Conservation (phyloP, 2,888 invertebrate genomes). For the Netelia virgata region DNA sequence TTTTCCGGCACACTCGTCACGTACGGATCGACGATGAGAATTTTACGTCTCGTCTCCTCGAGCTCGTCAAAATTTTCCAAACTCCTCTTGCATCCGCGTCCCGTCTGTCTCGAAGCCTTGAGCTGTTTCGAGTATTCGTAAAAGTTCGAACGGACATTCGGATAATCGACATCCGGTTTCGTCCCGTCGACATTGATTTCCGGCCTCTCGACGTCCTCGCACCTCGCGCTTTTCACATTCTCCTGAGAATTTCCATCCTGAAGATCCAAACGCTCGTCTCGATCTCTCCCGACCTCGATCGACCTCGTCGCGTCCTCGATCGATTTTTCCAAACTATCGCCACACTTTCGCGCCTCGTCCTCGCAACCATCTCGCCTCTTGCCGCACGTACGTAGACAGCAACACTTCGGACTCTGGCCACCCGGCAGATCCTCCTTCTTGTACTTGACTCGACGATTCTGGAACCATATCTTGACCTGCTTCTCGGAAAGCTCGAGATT, state of each 20-base stretch:
- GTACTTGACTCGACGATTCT: slow-evolving; percentile 96
- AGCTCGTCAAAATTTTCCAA: slow-evolving; percentile 68
- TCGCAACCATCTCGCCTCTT: slow-evolving; percentile 80
- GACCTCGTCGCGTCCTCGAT: slow-evolving; percentile 40
- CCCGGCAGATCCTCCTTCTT: slow-evolving; percentile 93
- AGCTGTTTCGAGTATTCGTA: slow-evolving; percentile 63
- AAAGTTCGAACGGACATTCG: slow-evolving; percentile 46
- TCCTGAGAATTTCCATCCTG: slow-evolving; percentile 50
- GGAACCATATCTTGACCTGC: slow-evolving; percentile 98
- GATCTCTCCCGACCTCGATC: not conserved
- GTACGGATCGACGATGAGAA: slow-evolving; percentile 71
- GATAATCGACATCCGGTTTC: slow-evolving; percentile 64
- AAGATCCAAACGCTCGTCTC: slow-evolving; percentile 47
- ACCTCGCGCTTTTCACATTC: slow-evolving; percentile 1
- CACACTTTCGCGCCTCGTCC: slow-evolving; percentile 69
- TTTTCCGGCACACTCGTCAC: slow-evolving; percentile 72
- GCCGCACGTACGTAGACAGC: slow-evolving; percentile 86
- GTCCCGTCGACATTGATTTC: slow-evolving; percentile 22
- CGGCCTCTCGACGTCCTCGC: slow-evolving; percentile 21
- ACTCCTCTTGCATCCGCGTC: slow-evolving; percentile 76
- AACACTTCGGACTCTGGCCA: slow-evolving; percentile 84
- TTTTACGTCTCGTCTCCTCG: slow-evolving; percentile 68
- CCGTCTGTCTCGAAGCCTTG: slow-evolving; percentile 63
- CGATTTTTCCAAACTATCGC: slow-evolving; percentile 60
- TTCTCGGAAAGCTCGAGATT: slow-evolving; percentile 95